Base-by-base conservation (phyloP, 2,113 vertebrate genomes). In the Callospermophilus lateralis region DNA sequence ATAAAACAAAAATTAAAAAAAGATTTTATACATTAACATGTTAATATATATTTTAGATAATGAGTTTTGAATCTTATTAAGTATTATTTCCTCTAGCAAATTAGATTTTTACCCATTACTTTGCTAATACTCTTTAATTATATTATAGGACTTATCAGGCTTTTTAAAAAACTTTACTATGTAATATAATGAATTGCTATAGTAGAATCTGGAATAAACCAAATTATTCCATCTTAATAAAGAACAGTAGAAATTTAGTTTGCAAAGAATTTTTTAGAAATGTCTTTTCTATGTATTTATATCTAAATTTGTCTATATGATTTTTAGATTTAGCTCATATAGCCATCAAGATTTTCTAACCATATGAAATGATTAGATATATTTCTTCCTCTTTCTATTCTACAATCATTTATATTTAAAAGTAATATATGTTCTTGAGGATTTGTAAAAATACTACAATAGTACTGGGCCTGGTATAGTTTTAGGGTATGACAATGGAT, bases 11-110 rank as follows among this genome's bases (percentile, higher is more conserved):
- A 51, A 11, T 15, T 15, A 51, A 51, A 51, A 51, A 51, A 80
- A 90, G 22, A 26, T 51, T 72, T 96, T 95, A 93, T 63, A 16
- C 32, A 92, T 68, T 90, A 92, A 2, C 28, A 37, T 61, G n/a
- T 45, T 90, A 95, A 87, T 80, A 90, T 73, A 96, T 89, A 84
- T 72, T 81, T 77, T 72, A 95, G 48, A 70, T 65, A 97, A 94
- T 95, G 42, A 84, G 6, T 89, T 94, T 77, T 91, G 11, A 93
- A 91, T 77, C 34, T 83, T 81, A 85, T 30, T 85, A 84, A 90
- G 51, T 72, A 77, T 15, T 76, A 10, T 53, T 93, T 85, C 20
- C 34, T 15, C 30, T 13, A 93, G 68, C 37, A 90, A 95, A 85
- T 89, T 80, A 88, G 28, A 42, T 76, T 97, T 92, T 90, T 74